Base-by-base conservation (phyloP, 2,113 vertebrate species). In the Leucosticte australis region DNA sequence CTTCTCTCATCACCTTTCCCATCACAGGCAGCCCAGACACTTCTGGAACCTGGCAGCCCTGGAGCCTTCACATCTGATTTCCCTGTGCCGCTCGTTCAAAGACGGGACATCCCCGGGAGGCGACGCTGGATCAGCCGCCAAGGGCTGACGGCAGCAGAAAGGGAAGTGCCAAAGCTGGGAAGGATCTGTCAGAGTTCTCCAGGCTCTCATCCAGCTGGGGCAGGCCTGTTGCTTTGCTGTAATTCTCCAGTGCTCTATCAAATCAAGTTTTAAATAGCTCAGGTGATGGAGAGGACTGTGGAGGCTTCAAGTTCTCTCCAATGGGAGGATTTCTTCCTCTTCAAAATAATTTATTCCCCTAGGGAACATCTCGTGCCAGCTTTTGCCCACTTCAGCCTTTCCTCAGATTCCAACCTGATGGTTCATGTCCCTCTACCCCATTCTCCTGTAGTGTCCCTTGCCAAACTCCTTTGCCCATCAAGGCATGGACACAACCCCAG, bases 161-260 rank as follows among this genome's bases (percentile, higher is more conserved):
- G 52, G 60, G 83, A 82, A 26, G 49, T 0, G 31, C 70, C 89
- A 70, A 23, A 53, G 87, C 83, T 90, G 85, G 81, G 35, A 63
- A 35, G 85, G 78, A 85, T 87, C 88, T 86, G 64, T 63, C 15
- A 22, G 86, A 47, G 56, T 47, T 71, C 63, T 64, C 73, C 92
- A 87, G 92, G 76, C 91, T 92, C 83, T n/a, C 91, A 67, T 53
- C 89, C 89, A 86, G 91, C 76, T 77, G 83, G 91, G 71, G 31
- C 57, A 92, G n/a, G 42, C 49, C 44, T 44, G 42, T 11, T 92
- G n/a, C 91, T 87, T 39, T 55, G 73, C 84, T 35, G 13, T 22
- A 37, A 44, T 64, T 71, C 83, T 86, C 94, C 70, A 27, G 44
- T 9, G 53, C 37, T 94, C 70, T 23, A 71, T 69, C 77, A 55